These are phyloP conservation scores for Nasua narica DNA, from an alignment of 2,797 vertebrate species.

Conservation along the genomic window DNA sequence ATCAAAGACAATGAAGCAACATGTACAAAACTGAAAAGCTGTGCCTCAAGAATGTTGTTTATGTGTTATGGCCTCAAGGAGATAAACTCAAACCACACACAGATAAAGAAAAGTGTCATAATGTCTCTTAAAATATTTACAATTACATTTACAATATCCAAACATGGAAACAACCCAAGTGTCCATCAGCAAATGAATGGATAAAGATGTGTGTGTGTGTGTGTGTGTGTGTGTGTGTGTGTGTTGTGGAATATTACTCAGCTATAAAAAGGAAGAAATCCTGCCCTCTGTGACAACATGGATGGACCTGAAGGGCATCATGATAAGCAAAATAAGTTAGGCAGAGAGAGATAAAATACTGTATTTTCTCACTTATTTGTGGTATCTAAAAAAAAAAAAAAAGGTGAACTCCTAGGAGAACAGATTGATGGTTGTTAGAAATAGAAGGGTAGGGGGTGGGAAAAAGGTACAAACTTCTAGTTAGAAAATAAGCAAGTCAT, in stretches of 20 bases:
- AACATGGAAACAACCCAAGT: not conserved
- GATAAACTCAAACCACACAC: not conserved
- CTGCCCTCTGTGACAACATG: not conserved
- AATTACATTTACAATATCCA: not conserved
- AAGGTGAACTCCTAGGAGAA: not conserved
- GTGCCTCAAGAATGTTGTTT: not conserved
- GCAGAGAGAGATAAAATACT: not conserved
- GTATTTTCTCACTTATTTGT: not conserved
- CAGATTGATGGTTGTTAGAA: not conserved
- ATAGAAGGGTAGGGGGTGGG: not conserved
- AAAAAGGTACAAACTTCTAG: not conserved
- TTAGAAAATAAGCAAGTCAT: not conserved
- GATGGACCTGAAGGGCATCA: too few species aligned
- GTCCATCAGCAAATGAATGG: not conserved
- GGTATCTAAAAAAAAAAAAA: not conserved
- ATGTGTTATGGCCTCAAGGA: not conserved
- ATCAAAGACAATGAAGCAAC: not conserved
- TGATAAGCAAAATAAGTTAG: not conserved
- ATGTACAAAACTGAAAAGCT: not conserved
- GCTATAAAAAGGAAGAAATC: not conserved
- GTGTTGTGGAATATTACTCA: not conserved
- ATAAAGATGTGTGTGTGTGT: not conserved
- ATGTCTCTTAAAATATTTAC: not conserved
- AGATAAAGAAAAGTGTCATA: not conserved
- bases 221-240: not conserved